Percentiles rank a stretch among this genome's conserved stretches.
Conservation (phyloP, 2,113 vertebrate species). For the Elanoides forficatus region DNA sequence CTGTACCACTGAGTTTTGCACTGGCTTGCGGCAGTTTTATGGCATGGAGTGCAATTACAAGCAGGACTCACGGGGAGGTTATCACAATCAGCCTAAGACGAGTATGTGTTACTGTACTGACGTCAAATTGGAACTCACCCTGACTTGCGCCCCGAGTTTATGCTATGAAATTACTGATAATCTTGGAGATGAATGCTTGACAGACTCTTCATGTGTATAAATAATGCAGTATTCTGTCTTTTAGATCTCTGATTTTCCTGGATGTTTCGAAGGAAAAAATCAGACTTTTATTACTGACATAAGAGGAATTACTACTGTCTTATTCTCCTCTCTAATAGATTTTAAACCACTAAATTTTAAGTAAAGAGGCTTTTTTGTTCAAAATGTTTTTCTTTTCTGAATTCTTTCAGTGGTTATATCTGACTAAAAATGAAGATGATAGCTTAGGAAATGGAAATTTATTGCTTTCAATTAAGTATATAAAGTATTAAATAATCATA, state of each 20-base stretch:
- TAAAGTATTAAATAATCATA: not conserved
- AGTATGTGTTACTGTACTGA: not conserved
- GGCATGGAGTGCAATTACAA: not conserved
- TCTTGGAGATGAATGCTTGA: not conserved
- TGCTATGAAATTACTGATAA: not conserved
- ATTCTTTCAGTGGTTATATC: not conserved
- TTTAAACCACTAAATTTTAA: not conserved
- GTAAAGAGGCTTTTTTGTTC: not conserved
- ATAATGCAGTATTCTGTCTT: not conserved
- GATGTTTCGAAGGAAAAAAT: not conserved
- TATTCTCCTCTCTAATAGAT: not conserved
- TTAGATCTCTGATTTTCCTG: not conserved
- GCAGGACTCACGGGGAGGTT: not conserved
- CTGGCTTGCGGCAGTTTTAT: rapidly evolving
- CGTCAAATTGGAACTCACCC: not conserved
- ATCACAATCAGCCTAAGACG: not conserved
- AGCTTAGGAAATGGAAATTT: not conserved
- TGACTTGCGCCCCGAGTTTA: not conserved
- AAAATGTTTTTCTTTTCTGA: not conserved
- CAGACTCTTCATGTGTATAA: not conserved
- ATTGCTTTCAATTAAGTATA: not conserved
- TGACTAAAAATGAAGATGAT: not conserved
- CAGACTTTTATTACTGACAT: not conserved
- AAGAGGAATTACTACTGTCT: not conserved
- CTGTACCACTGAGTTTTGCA: not conserved